Base-by-base conservation (phyloP, 2,888 invertebrate species). In the Dastarcus helophoroides region DNA sequence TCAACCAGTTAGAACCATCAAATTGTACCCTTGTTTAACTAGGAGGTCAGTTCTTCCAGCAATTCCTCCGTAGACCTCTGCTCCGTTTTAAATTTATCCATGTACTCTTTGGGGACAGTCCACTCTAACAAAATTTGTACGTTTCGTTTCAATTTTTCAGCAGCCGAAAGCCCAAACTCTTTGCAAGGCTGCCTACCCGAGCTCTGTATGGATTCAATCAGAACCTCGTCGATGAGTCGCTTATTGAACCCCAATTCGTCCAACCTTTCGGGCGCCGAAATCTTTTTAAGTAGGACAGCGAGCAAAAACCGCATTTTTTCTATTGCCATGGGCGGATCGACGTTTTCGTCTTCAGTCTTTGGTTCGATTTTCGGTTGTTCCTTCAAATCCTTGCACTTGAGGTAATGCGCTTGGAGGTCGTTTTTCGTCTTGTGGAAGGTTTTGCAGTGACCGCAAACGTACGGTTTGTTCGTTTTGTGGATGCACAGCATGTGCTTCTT, bases 401-500 rank as follows among this genome's bases (percentile, higher is more conserved):
- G 67, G 26, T 62, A 60, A 52, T 88, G 86, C 7, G 57, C 60
- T 35, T 80, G 77, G 27, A 86, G 62, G 28, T 83, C 75, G 26
- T 65, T 73, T 58, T 85, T 86, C 15, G 79, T 73, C 51, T 80
- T 78, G 53, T 81, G 84, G 54, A 80, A 83, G 26, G 69, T 65
- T 15, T 73, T 67, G 56, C 88, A 88, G 29, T 71, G 71, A 11
- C 65, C 62, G 53, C 88, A 88, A 51, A 77, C 73, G 51, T 86
- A 88, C 0, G 84, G 79, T 42, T 82, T 78, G 37, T 70, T 71
- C 42, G 80, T 73, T 15, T 81, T 79, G 55, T 88, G 88, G 31
- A 88, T 83, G 47, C 80, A 80, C 37, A 74, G 69, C 84, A 89
- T 84, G 55, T 89, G 88, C 37, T 85, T 82, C 59, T 88, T 88